phyloP scores from a whole-genome alignment of 92 coral and sea anemone genomes.

The Virgularia gustaviana region DNA sequence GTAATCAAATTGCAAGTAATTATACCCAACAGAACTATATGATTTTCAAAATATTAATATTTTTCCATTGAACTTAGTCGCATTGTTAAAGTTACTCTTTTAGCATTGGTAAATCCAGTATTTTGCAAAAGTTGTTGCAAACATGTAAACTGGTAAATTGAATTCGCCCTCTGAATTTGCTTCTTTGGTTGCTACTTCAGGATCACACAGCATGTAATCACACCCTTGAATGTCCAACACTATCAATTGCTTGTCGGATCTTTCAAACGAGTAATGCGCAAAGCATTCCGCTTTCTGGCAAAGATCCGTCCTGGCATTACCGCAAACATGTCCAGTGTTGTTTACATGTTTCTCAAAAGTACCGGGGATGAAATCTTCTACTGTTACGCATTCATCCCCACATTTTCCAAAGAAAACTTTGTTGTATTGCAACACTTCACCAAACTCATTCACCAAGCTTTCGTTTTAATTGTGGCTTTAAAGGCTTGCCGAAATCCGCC shows the following conservation, averaged over 20 bases:
- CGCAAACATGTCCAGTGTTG: conserved; percentile 41
- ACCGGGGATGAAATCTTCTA: conserved; percentile 44
- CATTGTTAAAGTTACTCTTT: conserved; percentile 13
- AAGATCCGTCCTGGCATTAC: background rate
- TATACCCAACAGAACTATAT: conserved; percentile 5
- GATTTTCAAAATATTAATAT: background rate
- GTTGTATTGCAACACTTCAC: conserved; percentile 21
- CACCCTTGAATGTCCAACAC: conserved; percentile 38
- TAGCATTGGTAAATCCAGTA: conserved; percentile 5
- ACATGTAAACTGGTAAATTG: background rate
- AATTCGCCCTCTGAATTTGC: background rate
- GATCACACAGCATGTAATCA: conserved; percentile 24
- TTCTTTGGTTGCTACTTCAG: no score
- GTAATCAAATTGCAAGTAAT: conserved; percentile 8
- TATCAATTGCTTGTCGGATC: conserved; percentile 30
- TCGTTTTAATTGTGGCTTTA: conserved; percentile 45
- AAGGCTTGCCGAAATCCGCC: conserved; percentile 59
- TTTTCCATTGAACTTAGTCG: background rate
- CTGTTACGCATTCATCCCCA: conserved; percentile 44
- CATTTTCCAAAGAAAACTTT: conserved; percentile 44
- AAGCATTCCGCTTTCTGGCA: conserved; percentile 33
- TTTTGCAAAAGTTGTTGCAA: background rate
- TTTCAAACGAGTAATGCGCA: conserved; percentile 27
- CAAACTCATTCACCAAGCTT: conserved; percentile 14
- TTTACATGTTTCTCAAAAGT: conserved; percentile 49